These are phyloP conservation scores for Scytalopus superciliaris DNA, from an alignment of 2,113 vertebrate species.

Conservation along the genomic window DNA sequence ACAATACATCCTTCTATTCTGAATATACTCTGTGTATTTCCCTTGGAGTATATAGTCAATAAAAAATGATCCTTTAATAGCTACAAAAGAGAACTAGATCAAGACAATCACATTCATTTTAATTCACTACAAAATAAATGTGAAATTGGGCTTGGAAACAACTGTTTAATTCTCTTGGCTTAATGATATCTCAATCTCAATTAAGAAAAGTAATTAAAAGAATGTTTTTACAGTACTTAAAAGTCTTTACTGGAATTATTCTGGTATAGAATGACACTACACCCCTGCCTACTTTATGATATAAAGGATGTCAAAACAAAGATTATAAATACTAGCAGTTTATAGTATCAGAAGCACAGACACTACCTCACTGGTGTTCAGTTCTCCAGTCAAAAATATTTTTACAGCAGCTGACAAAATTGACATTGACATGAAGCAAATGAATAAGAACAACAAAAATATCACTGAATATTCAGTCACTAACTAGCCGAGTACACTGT, in stretches of 20 bases:
- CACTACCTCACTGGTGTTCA: neutral
- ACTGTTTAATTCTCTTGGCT: neutral
- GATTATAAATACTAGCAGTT: neutral
- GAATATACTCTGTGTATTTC: neutral
- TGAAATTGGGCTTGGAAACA: neutral
- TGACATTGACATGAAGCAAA: neutral
- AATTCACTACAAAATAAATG: neutral
- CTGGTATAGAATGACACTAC: neutral
- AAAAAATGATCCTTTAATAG: neutral
- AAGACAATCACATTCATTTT: neutral
- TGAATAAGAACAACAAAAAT: neutral
- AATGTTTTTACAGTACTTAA: neutral
- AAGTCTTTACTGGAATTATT: neutral
- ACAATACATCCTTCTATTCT: neutral
- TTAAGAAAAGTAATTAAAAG: neutral
- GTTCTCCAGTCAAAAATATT: neutral
- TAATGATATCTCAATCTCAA: neutral
- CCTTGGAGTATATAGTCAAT: neutral
- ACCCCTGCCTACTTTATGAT: neutral
- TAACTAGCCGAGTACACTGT: neutral
- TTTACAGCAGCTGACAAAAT: neutral
- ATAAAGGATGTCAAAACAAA: neutral
- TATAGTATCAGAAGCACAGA: neutral
- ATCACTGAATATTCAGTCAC: neutral
- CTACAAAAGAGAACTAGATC: neutral